Evolutionary conservation across 2,888 invertebrate species (phyloP), one percentile per base, ranked within the genome.

Genomic region (Helicoverpa assulta): DNA sequence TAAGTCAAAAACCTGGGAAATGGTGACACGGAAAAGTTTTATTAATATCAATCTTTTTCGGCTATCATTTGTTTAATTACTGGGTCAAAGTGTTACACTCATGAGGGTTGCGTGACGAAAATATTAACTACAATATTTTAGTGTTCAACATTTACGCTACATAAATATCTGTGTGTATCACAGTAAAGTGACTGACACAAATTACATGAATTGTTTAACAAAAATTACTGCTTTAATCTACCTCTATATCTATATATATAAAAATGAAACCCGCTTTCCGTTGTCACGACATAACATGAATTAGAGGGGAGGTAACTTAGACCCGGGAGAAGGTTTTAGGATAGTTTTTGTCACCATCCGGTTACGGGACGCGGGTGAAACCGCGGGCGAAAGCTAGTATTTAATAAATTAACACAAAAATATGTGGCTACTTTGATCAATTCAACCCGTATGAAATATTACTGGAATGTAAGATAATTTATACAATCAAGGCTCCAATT

Each of bases 1-100:
- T 43, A 4, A 26, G 40, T 18, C 26, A 47, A 19, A 14, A 10
- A 19, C 47, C 26, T 5, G 16, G 10, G 2, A 50, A 72, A 57
- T 21, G 19, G 12, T 33, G 19, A 47, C 7, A 60, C 55, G 21
- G 43, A 5, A 51, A 43, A 62, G 26, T 54, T 51, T 53, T 53
- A 40, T 47, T 37, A 18, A 55, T 6, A 51, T 43, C 0, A 12
- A 37, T 47, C 10, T 57, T 47, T 70, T 67, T 40, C 14, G 18
- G 53, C 8, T 21, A 21, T 26, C 0, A 12, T 61, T 58, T 62
- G 52, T 56, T 12, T 52, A 19, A 12, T 18, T 52, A 51, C 33
- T 14, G 18, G 19, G 43, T 14, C 7, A 50, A 18, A 57, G 37
- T 67, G 52, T 56, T n/a, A 51, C 21, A 18, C 33, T 52, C n/a